phyloP scores from a whole-genome alignment of 2,888 invertebrate species.

The Lochmaea crataegi region DNA sequence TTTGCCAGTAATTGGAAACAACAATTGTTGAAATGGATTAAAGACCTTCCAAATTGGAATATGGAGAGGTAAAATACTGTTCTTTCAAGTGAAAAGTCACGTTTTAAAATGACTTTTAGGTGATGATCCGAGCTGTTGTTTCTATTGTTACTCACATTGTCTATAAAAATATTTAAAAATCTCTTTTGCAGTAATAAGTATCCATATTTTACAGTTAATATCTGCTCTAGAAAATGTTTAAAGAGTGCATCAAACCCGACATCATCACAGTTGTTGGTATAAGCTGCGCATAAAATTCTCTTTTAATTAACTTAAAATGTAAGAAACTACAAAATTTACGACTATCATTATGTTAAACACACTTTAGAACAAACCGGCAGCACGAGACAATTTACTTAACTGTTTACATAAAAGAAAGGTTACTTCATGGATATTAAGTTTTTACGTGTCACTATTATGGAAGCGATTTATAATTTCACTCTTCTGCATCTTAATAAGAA shows the following conservation, averaged over 20 bases:
- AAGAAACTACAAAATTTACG: not conserved
- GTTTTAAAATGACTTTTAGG: no score
- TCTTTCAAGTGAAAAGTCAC: no score
- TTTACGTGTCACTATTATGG: not conserved
- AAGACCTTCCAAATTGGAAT: no score
- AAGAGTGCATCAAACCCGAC: not conserved
- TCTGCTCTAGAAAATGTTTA: not conserved
- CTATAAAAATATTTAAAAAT: no score
- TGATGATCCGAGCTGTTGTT: no score
- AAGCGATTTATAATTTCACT: not conserved
- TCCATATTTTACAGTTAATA: not conserved
- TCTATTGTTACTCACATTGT: no score
- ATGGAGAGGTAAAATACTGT: no score
- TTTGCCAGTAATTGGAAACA: no score
- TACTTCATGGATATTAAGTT: not conserved
- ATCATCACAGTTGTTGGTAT: not conserved
- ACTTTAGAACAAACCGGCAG: not conserved
- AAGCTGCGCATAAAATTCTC: not conserved
- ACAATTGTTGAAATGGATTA: no score
- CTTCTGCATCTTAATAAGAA: not conserved
- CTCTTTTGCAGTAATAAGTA: not conserved
- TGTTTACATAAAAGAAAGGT: conserved; percentile 2
- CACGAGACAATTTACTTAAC: not conserved
- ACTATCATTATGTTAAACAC: not conserved
- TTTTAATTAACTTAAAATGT: not conserved